Base-by-base conservation (phyloP, 2,113 vertebrate species). In the Gasterosteus nipponicus region DNA sequence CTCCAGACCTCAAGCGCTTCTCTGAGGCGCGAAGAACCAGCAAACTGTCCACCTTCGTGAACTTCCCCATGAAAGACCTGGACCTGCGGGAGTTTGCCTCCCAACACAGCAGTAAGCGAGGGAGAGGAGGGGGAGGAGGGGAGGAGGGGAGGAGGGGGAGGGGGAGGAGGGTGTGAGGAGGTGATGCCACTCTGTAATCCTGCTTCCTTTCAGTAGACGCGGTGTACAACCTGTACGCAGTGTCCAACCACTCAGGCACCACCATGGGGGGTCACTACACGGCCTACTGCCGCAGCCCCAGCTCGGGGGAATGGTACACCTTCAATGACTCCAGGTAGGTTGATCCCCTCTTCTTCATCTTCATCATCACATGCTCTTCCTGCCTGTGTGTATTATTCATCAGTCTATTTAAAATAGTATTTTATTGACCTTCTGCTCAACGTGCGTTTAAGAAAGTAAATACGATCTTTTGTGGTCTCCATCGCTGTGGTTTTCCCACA, bases 171-270 rank as follows among this genome's bases (percentile, higher is more conserved):
- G 22, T 1, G 1, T 1, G 22, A 26, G 22, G 22, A 26, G 22
- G 22, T 26, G 35, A 5, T 38, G 7, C 35, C 7, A 38, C 35
- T 38, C 35, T 38, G 41, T 70, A 19, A 75, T 38, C 76, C 41
- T 75, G 14, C 82, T 12, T 19, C 29, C 38, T 66, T 47, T 16
- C 90, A 99, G 97, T 94, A 73, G 96, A 97, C 2, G 93, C 96
- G 19, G 91, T 97, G 89, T 99, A 99, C 94, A 98, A 96, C 93
- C 94, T 99, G 88, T 99, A 98, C 0, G 97, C 97, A 9, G 95
- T 99, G 93, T 99, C 98, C 92, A 99, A 99, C 90, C 98, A 99
- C 95, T 98, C 97, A 73, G 98, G 98, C 91, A 99, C 98, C 87
- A 99, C 98, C 56, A 97, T 98, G 96, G 97, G 98, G 1, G 97